Conservation (phyloP, 2,113 vertebrate genomes). For the Xiphophorus hellerii region DNA sequence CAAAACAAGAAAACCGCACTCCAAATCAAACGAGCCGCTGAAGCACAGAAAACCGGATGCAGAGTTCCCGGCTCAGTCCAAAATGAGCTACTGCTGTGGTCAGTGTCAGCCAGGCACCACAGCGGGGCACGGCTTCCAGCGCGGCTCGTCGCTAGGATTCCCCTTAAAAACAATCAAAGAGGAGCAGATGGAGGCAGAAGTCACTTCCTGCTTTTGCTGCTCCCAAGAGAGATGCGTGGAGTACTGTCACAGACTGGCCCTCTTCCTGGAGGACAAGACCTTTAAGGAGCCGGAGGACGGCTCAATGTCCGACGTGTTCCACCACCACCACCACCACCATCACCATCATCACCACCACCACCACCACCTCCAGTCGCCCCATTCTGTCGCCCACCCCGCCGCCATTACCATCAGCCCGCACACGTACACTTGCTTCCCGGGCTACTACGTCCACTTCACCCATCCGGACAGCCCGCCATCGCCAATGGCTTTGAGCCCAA, state of each 20-base stretch:
- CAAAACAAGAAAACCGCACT: constrained; percentile 50
- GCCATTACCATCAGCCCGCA: constrained; percentile 76
- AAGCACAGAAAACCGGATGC: constrained; percentile 63
- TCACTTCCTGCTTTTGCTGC: constrained; percentile 84
- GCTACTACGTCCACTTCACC: constrained; percentile 82
- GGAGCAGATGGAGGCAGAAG: constrained; percentile 78
- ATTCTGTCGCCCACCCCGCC: constrained; percentile 61
- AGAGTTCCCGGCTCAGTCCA: constrained; percentile 44
- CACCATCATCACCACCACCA: constrained; percentile 75
- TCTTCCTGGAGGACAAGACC: constrained; percentile 87
- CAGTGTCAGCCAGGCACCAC: constrained; percentile 80
- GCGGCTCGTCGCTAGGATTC: constrained; percentile 72
- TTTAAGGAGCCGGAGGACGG: constrained; percentile 74
- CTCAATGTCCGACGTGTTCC: constrained; percentile 84
- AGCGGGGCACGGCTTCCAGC: constrained; percentile 64
- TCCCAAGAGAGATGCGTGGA: constrained; percentile 84
- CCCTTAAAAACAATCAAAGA: constrained; percentile 80
- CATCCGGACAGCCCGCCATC: constrained; percentile 76
- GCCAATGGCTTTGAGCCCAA: constrained; percentile 76
- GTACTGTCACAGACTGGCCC: constrained; percentile 89
- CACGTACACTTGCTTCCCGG: constrained; percentile 85
- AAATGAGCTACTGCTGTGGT: constrained; percentile 78
- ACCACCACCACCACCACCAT: constrained; percentile 75
- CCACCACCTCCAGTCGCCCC: constrained; percentile 75
- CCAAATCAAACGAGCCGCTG: constrained; percentile 67